phyloP scores from a whole-genome alignment of 2,797 vertebrate species.

The Arrhamphus sclerolepis region DNA sequence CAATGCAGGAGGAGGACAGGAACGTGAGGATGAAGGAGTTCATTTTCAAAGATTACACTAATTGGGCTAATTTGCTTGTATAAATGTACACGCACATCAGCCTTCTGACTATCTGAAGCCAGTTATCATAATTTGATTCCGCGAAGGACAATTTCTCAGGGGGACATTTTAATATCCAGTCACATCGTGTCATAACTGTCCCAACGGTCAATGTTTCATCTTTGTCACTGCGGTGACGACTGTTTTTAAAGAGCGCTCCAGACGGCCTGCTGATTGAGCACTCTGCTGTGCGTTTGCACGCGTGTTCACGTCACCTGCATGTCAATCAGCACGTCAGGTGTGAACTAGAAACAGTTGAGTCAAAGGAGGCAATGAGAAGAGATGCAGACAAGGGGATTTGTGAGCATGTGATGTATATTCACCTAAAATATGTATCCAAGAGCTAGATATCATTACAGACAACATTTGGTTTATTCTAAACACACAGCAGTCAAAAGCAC shows the following conservation, averaged over 20 bases:
- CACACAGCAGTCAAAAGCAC: too few species aligned
- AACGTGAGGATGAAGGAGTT: not conserved
- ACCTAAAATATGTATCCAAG: too few species aligned
- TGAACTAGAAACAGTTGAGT: not conserved
- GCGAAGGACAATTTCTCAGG: constrained; percentile 1
- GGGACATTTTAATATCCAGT: constrained; percentile 11
- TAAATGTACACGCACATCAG: not conserved
- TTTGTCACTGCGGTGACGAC: constrained; percentile 7
- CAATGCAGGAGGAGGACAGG: too few species aligned
- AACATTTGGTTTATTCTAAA: too few species aligned
- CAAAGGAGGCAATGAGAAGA: too few species aligned
- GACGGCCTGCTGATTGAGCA: constrained; percentile 31
- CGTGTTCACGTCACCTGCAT: constrained; percentile 17
- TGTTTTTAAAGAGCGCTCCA: not conserved
- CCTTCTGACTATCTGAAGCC: too few species aligned
- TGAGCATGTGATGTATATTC: too few species aligned
- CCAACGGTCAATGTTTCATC: constrained; percentile 25
- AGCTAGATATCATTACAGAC: too few species aligned
- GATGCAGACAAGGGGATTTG: too few species aligned
- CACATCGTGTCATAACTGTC: constrained; percentile 3
- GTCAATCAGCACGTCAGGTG: constrained; percentile 20
- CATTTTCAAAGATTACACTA: not conserved
- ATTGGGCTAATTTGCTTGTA: constrained; percentile 8
- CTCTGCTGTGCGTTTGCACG: constrained; percentile 7
- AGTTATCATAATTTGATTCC: not conserved